These are phyloP conservation scores for Schizothorax lantsangensis DNA, from an alignment of 2,797 vertebrate species.

Conservation along the genomic window DNA sequence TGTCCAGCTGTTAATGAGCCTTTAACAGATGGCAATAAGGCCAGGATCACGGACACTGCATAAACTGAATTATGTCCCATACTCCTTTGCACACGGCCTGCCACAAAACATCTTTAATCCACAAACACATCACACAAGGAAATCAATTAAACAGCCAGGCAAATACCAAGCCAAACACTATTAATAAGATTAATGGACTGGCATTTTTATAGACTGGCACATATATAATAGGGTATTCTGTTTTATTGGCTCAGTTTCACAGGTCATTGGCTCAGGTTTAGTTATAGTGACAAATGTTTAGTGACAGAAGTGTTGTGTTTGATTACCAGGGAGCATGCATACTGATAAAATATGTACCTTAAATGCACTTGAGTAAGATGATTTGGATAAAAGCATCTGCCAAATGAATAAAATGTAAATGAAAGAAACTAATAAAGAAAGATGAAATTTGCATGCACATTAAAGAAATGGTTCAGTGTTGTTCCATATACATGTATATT, in stretches of 20 bases:
- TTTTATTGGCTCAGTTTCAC: slow-evolving; percentile 56
- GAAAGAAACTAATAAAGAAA: not conserved
- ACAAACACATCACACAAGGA: slow-evolving; percentile 35
- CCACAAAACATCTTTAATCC: slow-evolving; percentile 24
- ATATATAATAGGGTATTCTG: not conserved
- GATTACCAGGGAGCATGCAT: not conserved
- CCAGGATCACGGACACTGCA: slow-evolving; percentile 66
- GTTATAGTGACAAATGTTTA: slow-evolving; percentile 5
- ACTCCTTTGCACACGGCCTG: slow-evolving; percentile 32
- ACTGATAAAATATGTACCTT: slow-evolving; percentile 23
- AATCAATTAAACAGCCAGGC: slow-evolving; percentile 50
- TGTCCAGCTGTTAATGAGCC: slow-evolving; percentile 58
- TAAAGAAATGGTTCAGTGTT: not conserved
- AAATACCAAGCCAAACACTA: slow-evolving; percentile 49
- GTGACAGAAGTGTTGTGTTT: not conserved
- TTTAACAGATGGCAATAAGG: slow-evolving; percentile 71
- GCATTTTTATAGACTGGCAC: slow-evolving; percentile 23
- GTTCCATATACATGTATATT: not conserved
- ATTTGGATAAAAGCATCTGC: slow-evolving; percentile 30
- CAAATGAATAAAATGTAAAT: slow-evolving; percentile 26
- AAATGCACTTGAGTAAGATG: slow-evolving; percentile 16
- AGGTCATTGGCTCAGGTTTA: slow-evolving; percentile 30
- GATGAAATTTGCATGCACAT: not conserved
- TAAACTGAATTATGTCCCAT: slow-evolving; percentile 50
- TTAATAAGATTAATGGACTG: slow-evolving; percentile 44